Evolutionary conservation across 2,888 invertebrate species (phyloP).

Genomic region (Smittia sp.): DNA sequence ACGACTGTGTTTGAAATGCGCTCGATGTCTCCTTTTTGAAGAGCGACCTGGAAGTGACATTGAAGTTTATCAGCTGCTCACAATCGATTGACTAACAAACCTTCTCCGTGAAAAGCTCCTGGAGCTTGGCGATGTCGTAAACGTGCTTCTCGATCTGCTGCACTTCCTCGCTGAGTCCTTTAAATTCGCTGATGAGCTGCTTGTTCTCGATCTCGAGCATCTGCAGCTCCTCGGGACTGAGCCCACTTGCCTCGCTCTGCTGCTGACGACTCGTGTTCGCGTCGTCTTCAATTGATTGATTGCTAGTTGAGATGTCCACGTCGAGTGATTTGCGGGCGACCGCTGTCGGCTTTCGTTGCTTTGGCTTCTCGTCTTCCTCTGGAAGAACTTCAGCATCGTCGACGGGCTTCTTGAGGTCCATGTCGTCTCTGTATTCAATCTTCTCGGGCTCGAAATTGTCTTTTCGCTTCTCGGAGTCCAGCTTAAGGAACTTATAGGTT

Average conservation of each 20-base stretch:
- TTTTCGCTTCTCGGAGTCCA: constrained; percentile 55
- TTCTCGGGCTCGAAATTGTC: neutral
- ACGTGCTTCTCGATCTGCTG: constrained; percentile 88
- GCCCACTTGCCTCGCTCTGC: constrained; percentile 60
- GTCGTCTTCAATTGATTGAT: constrained; percentile 48
- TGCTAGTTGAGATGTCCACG: constrained; percentile 43
- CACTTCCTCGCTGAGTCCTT: constrained; percentile 86
- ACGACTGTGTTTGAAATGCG: constrained; percentile 84
- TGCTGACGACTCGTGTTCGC: constrained; percentile 38
- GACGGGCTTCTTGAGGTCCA: constrained; percentile 32
- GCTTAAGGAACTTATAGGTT: constrained; percentile 72
- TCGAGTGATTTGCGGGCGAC: constrained; percentile 46
- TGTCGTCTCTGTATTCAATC: constrained; percentile 34
- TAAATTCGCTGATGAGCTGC: constrained; percentile 80
- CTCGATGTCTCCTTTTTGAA: constrained; percentile 93
- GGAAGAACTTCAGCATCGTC: constrained; percentile 43
- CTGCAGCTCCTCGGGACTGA: constrained; percentile 85
- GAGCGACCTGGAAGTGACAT: constrained; percentile 61
- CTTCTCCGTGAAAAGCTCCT: constrained; percentile 95
- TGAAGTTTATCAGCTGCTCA: neutral
- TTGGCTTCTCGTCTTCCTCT: constrained; percentile 19
- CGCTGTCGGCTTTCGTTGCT: constrained; percentile 42
- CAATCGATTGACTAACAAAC: constrained; percentile 48
- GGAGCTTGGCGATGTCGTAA: constrained; percentile 90
- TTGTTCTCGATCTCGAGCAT: constrained; percentile 91